Evolutionary conservation across 2,113 vertebrate genomes (phyloP), one percentile per base, ranked within the genome.

Genomic region (Gallinago undulata): DNA sequence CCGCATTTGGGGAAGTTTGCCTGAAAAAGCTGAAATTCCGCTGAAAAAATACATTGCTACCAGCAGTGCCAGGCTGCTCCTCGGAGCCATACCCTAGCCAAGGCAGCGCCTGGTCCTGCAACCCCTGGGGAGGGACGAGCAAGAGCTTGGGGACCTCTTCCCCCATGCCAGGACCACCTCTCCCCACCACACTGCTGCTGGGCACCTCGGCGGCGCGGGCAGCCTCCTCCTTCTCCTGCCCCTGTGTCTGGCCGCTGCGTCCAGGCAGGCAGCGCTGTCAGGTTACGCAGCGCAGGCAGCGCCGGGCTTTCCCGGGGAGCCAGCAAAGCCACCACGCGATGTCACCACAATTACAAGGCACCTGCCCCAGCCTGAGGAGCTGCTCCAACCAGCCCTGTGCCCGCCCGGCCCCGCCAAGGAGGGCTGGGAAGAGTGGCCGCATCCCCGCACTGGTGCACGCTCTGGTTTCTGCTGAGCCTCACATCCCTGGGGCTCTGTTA

Each of bases 171-270:
- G 81, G 33, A 48, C 13, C 51, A 1, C 39, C 11, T 8, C 31
- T 51, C 8, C 43, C 56, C n/a, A 3, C 4, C 2, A 1, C 1
- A 4, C 39, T 30, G 62, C n/a, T n/a, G 31, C 33, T 0, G 4
- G 50, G 66, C 70, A 67, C 27, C 81, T 19, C 1, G 1, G 10
- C 27, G 79, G 74, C 11, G 1, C 62, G 3, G 0, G 7, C 48
- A 7, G 73, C 24, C 2, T 2, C 19, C 90, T 92, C 53, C 92
- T 79, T 33, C 85, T 64, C 63, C 45, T 90, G 95, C 62, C 94
- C 93, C 93, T 10, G 93, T 21, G 66, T 37, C 79, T 11, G 10
- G 2, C 37, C 1, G 5, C n/a, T 27, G 60, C 89, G 43, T 6
- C 67, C 64, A 5, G 31, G 79, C 16, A 16, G 50, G 88, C 79